Evolutionary conservation across 2,113 vertebrate genomes (phyloP).

Genomic region (Heliornis fulica): DNA sequence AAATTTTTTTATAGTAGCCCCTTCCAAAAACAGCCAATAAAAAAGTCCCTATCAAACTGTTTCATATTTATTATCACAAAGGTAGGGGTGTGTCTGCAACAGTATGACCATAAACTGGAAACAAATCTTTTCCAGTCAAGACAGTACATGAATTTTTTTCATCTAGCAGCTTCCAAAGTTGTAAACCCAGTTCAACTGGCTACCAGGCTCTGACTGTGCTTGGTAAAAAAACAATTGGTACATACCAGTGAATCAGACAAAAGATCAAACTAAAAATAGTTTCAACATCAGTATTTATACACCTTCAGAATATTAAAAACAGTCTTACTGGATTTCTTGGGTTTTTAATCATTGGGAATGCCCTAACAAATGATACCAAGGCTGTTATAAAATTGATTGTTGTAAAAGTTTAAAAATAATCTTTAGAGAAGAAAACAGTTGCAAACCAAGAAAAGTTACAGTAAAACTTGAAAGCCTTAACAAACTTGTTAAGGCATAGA

Average conservation of each 20-base stretch:
- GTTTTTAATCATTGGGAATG: neutral
- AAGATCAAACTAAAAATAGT: constrained; percentile 45
- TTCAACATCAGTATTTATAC: neutral
- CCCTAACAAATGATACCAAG: neutral
- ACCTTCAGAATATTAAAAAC: neutral
- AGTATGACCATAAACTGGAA: constrained; percentile 36
- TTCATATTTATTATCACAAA: constrained; percentile 1
- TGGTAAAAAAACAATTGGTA: neutral
- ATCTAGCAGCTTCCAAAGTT: constrained; percentile 14
- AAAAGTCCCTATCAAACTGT: neutral
- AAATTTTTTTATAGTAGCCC: neutral
- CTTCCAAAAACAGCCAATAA: neutral
- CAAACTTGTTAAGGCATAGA: neutral
- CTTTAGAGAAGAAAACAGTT: neutral
- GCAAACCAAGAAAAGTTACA: neutral
- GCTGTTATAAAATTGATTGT: neutral
- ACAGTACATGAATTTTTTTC: constrained; percentile 32
- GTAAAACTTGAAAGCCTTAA: constrained; percentile 31
- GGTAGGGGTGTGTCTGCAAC: constrained; percentile 8
- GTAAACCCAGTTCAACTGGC: constrained; percentile 62
- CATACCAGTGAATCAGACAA: constrained; percentile 2
- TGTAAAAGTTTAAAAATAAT: neutral
- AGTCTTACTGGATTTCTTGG: neutral
- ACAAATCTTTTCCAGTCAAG: constrained; percentile 35
- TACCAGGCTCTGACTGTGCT: constrained; percentile 2